Base-by-base conservation (phyloP, 2,888 invertebrate species). In the Cremastinae sp. region DNA sequence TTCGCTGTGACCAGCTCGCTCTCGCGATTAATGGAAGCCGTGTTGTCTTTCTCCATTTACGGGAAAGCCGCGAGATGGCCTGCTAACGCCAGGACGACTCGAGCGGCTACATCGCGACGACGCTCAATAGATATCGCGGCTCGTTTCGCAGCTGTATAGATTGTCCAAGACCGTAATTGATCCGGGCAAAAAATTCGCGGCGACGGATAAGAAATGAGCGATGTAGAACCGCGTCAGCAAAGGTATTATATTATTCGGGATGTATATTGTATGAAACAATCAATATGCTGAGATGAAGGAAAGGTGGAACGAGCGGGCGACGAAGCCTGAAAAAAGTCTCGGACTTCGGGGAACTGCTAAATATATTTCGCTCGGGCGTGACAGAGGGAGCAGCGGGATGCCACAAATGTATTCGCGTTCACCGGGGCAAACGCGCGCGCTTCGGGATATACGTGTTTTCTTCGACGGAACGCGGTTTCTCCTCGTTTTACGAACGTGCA, bases 11-110 rank as follows among this genome's bases (percentile, higher is more conserved):
- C 34, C 59, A 16, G 56, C 45, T 22, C 36, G 56, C 54, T 53
- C 41, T 38, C 61, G 71, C 75, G 79, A 79, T 79, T 78, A 76
- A 79, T 78, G 68, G 74, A 53, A 47, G 56, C 49, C 69, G 56
- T 73, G 47, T 69, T 70, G 74, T 53, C 74, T 76, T 76, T 76
- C 71, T 56, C 75, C 78, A 75, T 76, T 74, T 69, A 74, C 64
- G 71, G 69, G 45, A 70, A 78, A 74, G 73, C 70, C 68, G 72
- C 47, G 53, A 69, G 72, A 62, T 69, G 53, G 58, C 68, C 64
- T 59, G 69, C 72, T 73, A 65, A 73, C 69, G 59, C 68, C 58
- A 41, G 68, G 16, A 10, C 4, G 45, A 64, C 68, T 76, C 38
- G n/a, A n/a, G n/a, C n/a, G 45, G 45, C 58, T 51, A 28, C 41